Conservation (phyloP, 1,140 invertebrate genomes). For the Calephelis nemesis region DNA sequence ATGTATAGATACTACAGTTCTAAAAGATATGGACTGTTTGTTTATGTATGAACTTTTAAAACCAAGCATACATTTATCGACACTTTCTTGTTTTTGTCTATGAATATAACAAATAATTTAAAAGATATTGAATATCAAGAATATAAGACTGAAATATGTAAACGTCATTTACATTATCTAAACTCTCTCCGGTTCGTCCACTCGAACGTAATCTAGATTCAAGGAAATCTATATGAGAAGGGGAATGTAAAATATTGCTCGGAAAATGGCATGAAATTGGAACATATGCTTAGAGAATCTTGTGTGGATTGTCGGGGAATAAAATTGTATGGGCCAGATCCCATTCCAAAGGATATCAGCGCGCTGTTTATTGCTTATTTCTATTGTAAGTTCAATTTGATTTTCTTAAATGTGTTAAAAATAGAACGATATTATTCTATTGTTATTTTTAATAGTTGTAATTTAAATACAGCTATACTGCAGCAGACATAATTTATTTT, state of each 20-base stretch:
- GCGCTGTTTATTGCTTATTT: slow-evolving; percentile 17
- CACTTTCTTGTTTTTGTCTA: no score
- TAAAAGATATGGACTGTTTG: no score
- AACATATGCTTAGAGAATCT: slow-evolving; percentile 25
- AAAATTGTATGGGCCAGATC: slow-evolving; percentile 16
- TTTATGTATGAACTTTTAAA: no score
- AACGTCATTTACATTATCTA: slow-evolving; percentile 43
- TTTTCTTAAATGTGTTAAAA: slow-evolving; percentile 14
- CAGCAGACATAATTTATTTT: no score
- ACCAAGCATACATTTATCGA: no score
- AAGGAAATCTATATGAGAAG: slow-evolving; percentile 34
- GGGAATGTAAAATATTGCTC: slow-evolving; percentile 42
- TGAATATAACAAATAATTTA: no score
- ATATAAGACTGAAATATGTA: not conserved
- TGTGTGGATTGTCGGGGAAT: slow-evolving; percentile 13
- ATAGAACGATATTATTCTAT: not conserved
- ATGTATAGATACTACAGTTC: no score
- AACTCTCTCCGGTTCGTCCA: slow-evolving; percentile 34
- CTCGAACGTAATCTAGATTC: slow-evolving; percentile 39
- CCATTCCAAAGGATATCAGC: slow-evolving; percentile 11
- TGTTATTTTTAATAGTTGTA: not conserved
- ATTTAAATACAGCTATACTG: no score
- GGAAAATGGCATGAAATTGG: slow-evolving; percentile 34
- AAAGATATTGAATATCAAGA: no score
- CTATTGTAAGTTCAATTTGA: slow-evolving; percentile 14